A percentile compares a stretch with the other conserved stretches of the same genome.
Conservation (phyloP, 2,113 vertebrate genomes). For the Tonatia bakeri region DNA sequence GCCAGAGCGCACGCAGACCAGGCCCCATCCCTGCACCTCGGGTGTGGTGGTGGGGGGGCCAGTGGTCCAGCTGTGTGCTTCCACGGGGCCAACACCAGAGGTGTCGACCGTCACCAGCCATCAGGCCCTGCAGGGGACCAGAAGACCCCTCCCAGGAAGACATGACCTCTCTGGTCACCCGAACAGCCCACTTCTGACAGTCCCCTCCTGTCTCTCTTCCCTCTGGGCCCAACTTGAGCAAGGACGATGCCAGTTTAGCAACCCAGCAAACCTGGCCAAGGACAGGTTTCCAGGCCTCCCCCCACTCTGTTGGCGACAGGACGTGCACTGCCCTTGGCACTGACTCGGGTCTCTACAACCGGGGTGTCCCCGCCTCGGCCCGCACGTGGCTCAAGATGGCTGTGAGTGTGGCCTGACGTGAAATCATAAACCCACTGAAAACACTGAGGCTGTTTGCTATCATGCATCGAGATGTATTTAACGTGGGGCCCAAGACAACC, state of each 20-base stretch:
- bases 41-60: not conserved
- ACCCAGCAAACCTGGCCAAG: fast-evolving
- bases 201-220: not conserved
- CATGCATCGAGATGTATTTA: too few relatives aligned
- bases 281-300: not conserved
- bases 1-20: not conserved
- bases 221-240: not conserved
- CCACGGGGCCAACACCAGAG: fast-evolving
- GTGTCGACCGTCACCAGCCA: too few relatives aligned
- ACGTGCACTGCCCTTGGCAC: fast-evolving
- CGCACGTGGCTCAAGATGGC: too few relatives aligned
- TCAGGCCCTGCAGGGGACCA: fast-evolving
- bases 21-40: too few relatives aligned
- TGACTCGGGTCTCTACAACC: too few relatives aligned
- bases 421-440: too few relatives aligned
- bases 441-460: too few relatives aligned
- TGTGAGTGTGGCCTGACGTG: too few relatives aligned
- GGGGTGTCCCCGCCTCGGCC: too few relatives aligned
- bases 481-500: too few relatives aligned
- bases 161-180: not conserved
- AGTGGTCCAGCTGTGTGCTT: fast-evolving
- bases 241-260: fast-evolving
- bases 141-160: not conserved
- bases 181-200: not conserved
- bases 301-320: fast-evolving